phyloP scores from a whole-genome alignment of 2,888 invertebrate genomes.

The Drosophila longiperda region DNA sequence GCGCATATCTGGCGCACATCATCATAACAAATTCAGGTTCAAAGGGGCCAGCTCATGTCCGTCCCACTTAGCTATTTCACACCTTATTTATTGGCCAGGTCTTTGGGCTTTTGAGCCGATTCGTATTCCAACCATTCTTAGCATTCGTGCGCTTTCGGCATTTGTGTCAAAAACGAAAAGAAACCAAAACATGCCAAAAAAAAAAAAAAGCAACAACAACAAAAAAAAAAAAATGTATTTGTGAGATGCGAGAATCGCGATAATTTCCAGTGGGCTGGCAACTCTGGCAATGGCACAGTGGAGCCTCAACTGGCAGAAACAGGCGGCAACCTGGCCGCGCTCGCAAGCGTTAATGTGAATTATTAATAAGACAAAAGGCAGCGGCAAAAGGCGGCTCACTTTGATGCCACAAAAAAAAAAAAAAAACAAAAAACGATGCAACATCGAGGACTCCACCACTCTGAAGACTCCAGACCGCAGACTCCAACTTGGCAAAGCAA shows the following conservation, averaged over 20 bases:
- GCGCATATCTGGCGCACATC: constrained; percentile 37
- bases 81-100: constrained; percentile 83
- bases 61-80: constrained; percentile 81
- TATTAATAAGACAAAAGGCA: constrained; percentile 85
- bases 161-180: constrained; percentile 61
- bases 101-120: constrained; percentile 8
- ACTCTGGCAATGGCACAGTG: constrained; percentile 43
- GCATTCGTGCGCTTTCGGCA: constrained; percentile 79
- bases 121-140: neutral
- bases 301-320: constrained; percentile 28
- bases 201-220: constrained; percentile 36
- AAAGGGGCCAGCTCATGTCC: constrained; percentile 23
- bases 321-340: constrained; percentile 77
- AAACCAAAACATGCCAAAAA: constrained; percentile 49
- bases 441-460: neutral
- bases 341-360: constrained; percentile 85
- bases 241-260: constrained; percentile 56
- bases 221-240: constrained; percentile 19
- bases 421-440: constrained; percentile 20
- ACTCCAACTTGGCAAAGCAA: constrained; percentile 3
- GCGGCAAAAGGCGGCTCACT: constrained; percentile 74
- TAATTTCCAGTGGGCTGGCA: constrained; percentile 69
- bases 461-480: neutral
- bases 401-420: constrained; percentile 55
- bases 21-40: constrained; percentile 25